phyloP scores from a whole-genome alignment of 2,888 invertebrate genomes.

The Euphydryas editha region DNA sequence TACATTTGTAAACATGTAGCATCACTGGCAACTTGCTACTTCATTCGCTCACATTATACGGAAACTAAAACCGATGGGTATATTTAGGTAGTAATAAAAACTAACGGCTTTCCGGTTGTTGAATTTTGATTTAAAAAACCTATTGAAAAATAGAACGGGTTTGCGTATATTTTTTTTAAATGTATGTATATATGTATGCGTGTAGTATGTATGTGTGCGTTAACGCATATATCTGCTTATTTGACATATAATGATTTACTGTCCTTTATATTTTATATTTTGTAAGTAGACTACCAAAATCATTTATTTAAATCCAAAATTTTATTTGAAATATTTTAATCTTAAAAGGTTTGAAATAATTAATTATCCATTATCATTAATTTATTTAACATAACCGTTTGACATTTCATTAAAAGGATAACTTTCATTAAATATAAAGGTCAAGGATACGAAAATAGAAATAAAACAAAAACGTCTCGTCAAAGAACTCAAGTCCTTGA shows the following conservation, averaged over 20 bases:
- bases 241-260: no score
- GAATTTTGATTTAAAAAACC: not conserved
- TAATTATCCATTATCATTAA: not conserved
- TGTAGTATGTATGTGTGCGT: no score
- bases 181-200: no score
- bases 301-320: no score
- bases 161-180: no score
- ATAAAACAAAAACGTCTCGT: not conserved
- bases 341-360: not conserved
- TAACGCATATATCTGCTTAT: no score
- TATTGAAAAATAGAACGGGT: not conserved
- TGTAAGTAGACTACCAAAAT: no score
- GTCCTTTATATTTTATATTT: no score
- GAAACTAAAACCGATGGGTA: not conserved
- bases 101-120: not conserved
- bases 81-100: slow-evolving; percentile 1
- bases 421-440: not conserved
- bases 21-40: slow-evolving; percentile 9
- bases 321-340: not conserved
- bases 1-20: slow-evolving; percentile 18
- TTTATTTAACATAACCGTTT: not conserved
- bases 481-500: not conserved
- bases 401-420: not conserved
- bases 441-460: not conserved
- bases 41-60: not conserved